phyloP scores from a whole-genome alignment of 2,797 vertebrate species.

The Netta rufina region DNA sequence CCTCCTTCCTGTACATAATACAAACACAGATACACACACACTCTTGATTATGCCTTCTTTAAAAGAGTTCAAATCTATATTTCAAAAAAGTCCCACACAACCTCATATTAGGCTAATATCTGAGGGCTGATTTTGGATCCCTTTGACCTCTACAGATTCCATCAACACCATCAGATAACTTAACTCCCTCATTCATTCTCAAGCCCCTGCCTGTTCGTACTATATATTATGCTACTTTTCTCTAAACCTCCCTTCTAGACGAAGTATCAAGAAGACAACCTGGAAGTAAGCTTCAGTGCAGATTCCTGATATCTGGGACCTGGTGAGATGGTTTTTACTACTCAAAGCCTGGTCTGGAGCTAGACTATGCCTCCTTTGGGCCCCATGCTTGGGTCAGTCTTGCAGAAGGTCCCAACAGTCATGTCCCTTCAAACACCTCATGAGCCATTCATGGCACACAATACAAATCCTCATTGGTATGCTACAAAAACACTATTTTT shows the following conservation, averaged over 20 bases:
- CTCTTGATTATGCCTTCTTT: neutral
- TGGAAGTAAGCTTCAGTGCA: neutral
- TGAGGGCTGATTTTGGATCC: neutral
- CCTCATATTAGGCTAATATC: neutral
- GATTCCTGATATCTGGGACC: neutral
- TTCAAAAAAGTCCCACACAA: neutral
- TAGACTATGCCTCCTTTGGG: neutral
- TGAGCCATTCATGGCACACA: rapidly evolving
- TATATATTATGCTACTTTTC: neutral
- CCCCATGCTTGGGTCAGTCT: neutral
- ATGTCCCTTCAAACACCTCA: neutral
- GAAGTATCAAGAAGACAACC: neutral
- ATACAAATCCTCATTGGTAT: neutral
- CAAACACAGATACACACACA: neutral
- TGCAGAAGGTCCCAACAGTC: neutral
- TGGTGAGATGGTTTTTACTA: neutral
- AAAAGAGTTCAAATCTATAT: neutral
- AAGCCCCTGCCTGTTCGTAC: neutral
- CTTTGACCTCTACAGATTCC: neutral
- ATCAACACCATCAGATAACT: neutral
- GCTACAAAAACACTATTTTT: neutral
- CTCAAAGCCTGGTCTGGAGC: neutral
- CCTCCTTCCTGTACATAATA: neutral
- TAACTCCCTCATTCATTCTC: neutral
- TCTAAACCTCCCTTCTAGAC: neutral